Evolutionary conservation across 1,140 invertebrate species (phyloP).

Genomic region (Drosophila rhopaloa): DNA sequence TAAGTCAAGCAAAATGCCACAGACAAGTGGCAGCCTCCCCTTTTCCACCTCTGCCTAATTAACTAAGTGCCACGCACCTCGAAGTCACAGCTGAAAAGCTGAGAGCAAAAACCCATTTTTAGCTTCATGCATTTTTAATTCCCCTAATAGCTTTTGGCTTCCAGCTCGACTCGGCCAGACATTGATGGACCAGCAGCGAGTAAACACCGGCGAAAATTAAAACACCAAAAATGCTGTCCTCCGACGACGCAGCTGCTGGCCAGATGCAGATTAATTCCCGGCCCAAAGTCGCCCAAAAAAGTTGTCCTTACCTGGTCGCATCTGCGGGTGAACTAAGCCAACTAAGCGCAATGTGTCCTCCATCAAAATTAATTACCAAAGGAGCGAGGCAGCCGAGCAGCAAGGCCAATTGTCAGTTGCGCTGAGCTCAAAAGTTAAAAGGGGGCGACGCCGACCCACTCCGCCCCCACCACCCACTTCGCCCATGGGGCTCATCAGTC

Average conservation of each 20-base stretch:
- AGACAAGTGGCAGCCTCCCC: conserved; percentile 22
- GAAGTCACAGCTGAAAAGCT: conserved; percentile 13
- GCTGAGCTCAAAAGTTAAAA: conserved; percentile 79
- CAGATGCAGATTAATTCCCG: conserved; percentile 66
- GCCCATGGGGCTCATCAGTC: conserved; percentile 53
- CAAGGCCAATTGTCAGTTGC: conserved; percentile 69
- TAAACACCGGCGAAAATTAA: conserved; percentile 54
- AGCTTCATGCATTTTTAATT: conserved; percentile 83
- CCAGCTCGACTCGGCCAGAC: conserved; percentile 52
- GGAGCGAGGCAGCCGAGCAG: conserved; percentile 46
- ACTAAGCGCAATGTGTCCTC: conserved; percentile 80
- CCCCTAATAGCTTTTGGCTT: conserved; percentile 81
- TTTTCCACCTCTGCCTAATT: conserved; percentile 56
- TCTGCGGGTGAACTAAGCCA: conserved; percentile 56
- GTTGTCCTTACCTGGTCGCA: conserved; percentile 63
- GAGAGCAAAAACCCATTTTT: conserved; percentile 55
- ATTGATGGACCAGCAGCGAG: conserved; percentile 74
- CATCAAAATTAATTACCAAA: conserved; percentile 84
- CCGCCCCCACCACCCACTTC: neutral
- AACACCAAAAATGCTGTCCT: conserved; percentile 58
- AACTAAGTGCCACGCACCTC: conserved; percentile 65
- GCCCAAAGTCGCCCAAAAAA: conserved; percentile 58
- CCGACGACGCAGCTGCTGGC: conserved; percentile 46
- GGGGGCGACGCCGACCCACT: conserved; percentile 49
- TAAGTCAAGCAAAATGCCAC: conserved; percentile 62